Base-by-base conservation (phyloP, 2,888 invertebrate genomes). In the Exephanes ischioxanthus region DNA sequence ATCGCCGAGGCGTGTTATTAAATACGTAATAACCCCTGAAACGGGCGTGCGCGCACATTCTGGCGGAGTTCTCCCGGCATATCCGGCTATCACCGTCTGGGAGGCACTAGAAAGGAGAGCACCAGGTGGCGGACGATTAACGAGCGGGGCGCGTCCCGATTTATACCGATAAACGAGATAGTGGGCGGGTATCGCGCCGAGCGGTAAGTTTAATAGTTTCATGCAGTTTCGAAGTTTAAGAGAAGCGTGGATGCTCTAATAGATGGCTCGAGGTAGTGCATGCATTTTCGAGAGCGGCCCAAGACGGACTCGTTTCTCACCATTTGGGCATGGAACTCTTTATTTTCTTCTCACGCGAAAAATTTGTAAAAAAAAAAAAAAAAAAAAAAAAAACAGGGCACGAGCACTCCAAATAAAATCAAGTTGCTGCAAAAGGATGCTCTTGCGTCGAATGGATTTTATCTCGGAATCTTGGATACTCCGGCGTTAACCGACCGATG, bases 1-100 rank as follows among this genome's bases (percentile, higher is more conserved):
- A 80, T 80, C 79, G 76, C 7, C 66, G 51, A 66, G 89, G 89
- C 89, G 91, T 90, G 90, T 90, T 93, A 91, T 91, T 91, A 92
- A 92, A 90, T 89, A 90, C 86, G 89, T 91, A 91, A 91, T 89
- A 91, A 91, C 88, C 86, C 89, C 78, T 72, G 51, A 67, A 19
- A 58, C 71, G 71, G 16, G 48, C 63, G 77, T 66, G 81, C 77
- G 80, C 80, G 78, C 73, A 80, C 37, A 84, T 80, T 80, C 77
- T 53, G 72, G 71, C 63, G n/a, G 6, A 58, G 22, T 26, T 63
- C 19, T 51, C 53, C 19, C 37, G 9, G 51, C 26, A 55, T 48
- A 41, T 76, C 79, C 81, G 83, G 14, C 71, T 70, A 72, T 84
- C 79, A 78, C 72, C 58, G n/a, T 75, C 73, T 48, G 61, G 11